Base-by-base conservation (phyloP, 2,888 invertebrate species). In the Drosophila longiperda region DNA sequence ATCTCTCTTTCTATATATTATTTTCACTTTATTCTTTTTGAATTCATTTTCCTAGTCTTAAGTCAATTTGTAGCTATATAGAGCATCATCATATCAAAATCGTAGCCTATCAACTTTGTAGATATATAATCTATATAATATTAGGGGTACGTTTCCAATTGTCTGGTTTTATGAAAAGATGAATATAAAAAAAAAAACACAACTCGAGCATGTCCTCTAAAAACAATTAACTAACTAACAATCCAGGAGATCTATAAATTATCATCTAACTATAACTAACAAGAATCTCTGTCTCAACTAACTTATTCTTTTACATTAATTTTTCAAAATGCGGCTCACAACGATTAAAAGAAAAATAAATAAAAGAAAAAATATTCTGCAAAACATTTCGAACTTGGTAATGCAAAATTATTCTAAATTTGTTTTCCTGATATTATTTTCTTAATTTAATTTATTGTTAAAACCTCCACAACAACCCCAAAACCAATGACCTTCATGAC, bases 91-190 rank as follows among this genome's bases (percentile, higher is more conserved):
- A 42, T 65, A 61, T 54, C 36, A 36, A 26, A 55, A 72, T 52
- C 59, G 73, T 75, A 70, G 62, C 52, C 61, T 64, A 20, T 42
- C 45, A 61, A 61, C 53, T 73, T 50, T 74, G 73, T 72, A 69
- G 66, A 66, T 52, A 75, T 73, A 52, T 60, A 69, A 73, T 72
- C 70, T 54, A 11, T 54, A 29, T 29, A 40, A 9, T n/a, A n/a
- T 8, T 72, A 82, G 81, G 83, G 69, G 69, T 80, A 78, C 73
- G 76, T 73, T 70, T 80, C 71, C 61, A 83, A 82, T 87, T 93
- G 93, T 93, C 93, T 91, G 92, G 93, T 93, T 93, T 93, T 93
- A 92, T 93, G 20, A 33, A 48, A 23, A 40, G 45, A 45, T 45
- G 11, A 11, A 29, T 29, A 29, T 29, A 29, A 20, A 20, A 20